Evolutionary conservation across 2,113 vertebrate species (phyloP), one percentile per base, ranked within the genome.

Genomic region (Lethenteron camtschaticum): DNA sequence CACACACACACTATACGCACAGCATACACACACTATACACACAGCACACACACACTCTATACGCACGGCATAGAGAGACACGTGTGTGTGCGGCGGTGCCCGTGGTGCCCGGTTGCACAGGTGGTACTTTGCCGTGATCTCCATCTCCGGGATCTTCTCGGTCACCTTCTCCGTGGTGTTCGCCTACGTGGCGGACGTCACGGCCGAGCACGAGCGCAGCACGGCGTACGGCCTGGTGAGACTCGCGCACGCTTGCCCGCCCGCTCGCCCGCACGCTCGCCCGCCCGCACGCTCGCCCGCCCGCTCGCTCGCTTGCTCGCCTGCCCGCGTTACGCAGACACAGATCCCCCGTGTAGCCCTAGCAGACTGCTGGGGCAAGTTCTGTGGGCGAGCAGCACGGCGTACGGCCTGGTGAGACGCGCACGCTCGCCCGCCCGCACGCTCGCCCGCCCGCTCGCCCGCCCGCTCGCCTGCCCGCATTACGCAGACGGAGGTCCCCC

Each of bases 81-180:
- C 41, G 41, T 7, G 14, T 14, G 20, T 55, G 14, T 71, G 7
- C 12, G 68, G 7, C 20, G 6, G 60, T 66, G 9, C 10, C 68
- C 12, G 63, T 55, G 63, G 5, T 18, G 14, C 59, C 68, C 11
- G 56, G 16, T 66, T 70, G 18, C 18, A 2, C 77, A 91, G 88
- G 88, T 91, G 88, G 88, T 91, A 91, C 75, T 91, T 91, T 79
- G 88, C 88, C 1, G 87, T 91, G 71, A 91, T 91, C 78, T 91
- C 87, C 69, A 86, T 91, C 85, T 90, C 88, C 1, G 87, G 87
- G 9, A 86, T 91, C 69, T 91, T 91, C 73, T 86, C 87, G 13
- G 87, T 91, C 76, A 90, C 88, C 12, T 91, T 91, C 70, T 91
- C 88, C 1, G 87, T 88, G 71, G 87, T 90, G 71, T 91, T 91